Evolutionary conservation across 2,797 vertebrate genomes (phyloP), one percentile per base, ranked within the genome.

Genomic region (Melanogrammus aeglefinus): DNA sequence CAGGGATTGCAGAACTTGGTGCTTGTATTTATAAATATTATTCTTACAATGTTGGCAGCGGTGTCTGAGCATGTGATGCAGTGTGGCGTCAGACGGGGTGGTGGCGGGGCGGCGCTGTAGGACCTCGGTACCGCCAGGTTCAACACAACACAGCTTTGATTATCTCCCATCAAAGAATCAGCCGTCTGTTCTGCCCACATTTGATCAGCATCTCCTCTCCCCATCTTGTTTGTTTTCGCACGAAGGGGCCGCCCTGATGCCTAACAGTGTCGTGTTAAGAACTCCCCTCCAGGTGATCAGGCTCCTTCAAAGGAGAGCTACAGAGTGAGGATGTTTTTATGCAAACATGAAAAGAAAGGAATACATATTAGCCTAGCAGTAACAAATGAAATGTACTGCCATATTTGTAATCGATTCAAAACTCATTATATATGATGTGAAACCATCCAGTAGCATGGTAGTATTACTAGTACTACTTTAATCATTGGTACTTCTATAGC

Each of bases 1-100:
- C 72, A 78, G 80, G 78, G 38, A 36, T 78, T 75, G 71, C 70
- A 29, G 78, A 39, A 70, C 79, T 72, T 76, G 74, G 27, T 76
- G 33, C 77, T 47, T 70, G 13, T 16, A 72, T 44, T 63, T 51
- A 12, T 51, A 18, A 63, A 8, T n/a, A 66, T 66, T 27, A 27
- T 27, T 27, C 12, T 27, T 18, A 27, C 63, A 66, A 66, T 27
- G 63, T 66, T 66, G 57, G 7, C 57, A 24, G 57, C 27, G 57
- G 63, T 27, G 8, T 27, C 7, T 66, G 63, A 27, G n/a, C 63
- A 12, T 16, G 24, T 66, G 63, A 10, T 24, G n/a, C 6, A 27
- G 63, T 12, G 63, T 66, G 63, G n/a, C n/a, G 57, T 5, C 57
- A 57, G 41, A 44, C 41, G 1, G 51, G 21, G 6, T 24, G 21